These are phyloP conservation scores for Magallana ariakensis DNA, from an alignment of 1,140 invertebrate species.

Conservation along the genomic window DNA sequence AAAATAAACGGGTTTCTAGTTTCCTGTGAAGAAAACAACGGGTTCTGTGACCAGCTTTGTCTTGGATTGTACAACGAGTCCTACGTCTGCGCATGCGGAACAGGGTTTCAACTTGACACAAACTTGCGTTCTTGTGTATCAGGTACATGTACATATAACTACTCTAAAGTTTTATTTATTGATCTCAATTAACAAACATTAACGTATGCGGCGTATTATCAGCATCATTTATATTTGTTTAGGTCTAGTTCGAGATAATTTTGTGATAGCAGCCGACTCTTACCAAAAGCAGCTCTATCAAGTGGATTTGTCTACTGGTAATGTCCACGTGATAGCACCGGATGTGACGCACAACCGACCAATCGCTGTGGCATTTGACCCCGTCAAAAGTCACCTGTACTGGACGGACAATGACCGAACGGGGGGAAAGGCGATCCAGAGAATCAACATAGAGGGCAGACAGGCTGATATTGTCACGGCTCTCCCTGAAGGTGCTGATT, in stretches of 20 bases:
- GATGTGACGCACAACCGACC: constrained; percentile 54
- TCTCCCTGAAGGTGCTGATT: constrained; percentile 80
- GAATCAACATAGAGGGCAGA: constrained; percentile 59
- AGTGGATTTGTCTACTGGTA: constrained; percentile 51
- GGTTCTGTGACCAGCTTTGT: constrained; percentile 96
- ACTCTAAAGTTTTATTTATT: too few relatives aligned
- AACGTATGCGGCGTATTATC: too few relatives aligned
- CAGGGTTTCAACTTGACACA: constrained; percentile 89
- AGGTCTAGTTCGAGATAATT: constrained; percentile 61
- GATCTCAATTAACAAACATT: too few relatives aligned
- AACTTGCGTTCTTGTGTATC: constrained; percentile 87
- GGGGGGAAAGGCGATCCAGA: constrained; percentile 63
- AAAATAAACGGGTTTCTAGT: constrained; percentile 73
- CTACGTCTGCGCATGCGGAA: constrained; percentile 93
- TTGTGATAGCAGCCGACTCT: constrained; percentile 69
- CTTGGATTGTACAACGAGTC: constrained; percentile 85
- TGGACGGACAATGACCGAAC: constrained; percentile 70
- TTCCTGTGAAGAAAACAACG: constrained; percentile 93
- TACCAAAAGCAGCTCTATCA: constrained; percentile 70
- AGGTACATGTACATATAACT: constrained; percentile 81
- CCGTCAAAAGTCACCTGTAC: constrained; percentile 82
- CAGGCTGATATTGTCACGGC: constrained; percentile 83
- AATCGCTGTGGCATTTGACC: constrained; percentile 66
- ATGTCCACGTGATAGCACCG: constrained; percentile 57
- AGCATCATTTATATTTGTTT: not conserved